Evolutionary conservation across 2,888 invertebrate genomes (phyloP).

Genomic region (Rutpela maculata): DNA sequence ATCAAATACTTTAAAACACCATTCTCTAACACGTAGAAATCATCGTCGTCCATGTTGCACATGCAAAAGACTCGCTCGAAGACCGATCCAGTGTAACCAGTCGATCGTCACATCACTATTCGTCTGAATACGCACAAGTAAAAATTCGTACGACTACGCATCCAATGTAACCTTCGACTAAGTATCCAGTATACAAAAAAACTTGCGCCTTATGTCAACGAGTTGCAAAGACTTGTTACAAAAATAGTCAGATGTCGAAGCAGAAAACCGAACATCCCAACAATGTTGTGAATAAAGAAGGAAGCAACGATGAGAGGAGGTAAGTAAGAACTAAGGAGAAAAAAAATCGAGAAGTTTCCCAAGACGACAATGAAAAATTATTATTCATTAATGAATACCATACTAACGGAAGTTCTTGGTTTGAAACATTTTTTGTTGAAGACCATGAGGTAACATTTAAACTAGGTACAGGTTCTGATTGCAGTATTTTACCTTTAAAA

Average conservation of each 20-base stretch:
- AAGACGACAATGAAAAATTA: background rate
- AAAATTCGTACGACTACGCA: too few species aligned
- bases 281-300: slow-evolving; percentile 16
- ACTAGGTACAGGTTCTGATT: slow-evolving; percentile 35
- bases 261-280: background rate
- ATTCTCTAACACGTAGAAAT: too few species aligned
- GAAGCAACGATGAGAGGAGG: background rate
- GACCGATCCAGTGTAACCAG: too few species aligned
- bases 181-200: slow-evolving; percentile 32
- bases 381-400: slow-evolving; percentile 30
- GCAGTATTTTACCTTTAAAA: slow-evolving; percentile 33
- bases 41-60: too few species aligned
- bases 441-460: slow-evolving; percentile 24
- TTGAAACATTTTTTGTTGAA: slow-evolving; percentile 27
- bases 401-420: slow-evolving; percentile 21
- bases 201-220: slow-evolving; percentile 29
- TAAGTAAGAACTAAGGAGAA: background rate
- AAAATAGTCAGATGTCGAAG: background rate
- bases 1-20: too few species aligned
- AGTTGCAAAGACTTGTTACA: slow-evolving; percentile 33
- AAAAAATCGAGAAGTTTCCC: background rate
- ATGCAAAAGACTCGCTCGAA: too few species aligned
- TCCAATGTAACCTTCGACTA: too few species aligned
- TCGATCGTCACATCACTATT: too few species aligned
- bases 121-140: too few species aligned